Percentiles rank a stretch among this genome's conserved stretches.
phyloP scores from a whole-genome alignment of 2,888 invertebrate species.

The Plutella xylostella region DNA sequence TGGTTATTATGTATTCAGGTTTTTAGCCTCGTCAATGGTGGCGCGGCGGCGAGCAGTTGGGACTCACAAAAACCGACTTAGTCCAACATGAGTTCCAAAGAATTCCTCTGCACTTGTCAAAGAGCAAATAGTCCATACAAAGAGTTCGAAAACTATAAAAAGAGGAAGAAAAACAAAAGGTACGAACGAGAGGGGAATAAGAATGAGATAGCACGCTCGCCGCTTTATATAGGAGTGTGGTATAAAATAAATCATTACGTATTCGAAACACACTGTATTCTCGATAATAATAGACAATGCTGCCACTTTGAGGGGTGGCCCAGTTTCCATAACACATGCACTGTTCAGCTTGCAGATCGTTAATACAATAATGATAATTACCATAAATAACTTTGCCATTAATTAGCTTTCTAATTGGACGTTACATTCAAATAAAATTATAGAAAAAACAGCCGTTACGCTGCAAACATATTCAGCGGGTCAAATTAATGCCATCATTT shows the following conservation, averaged over 20 bases:
- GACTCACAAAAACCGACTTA: slow-evolving; percentile 26
- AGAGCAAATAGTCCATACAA: slow-evolving; percentile 58
- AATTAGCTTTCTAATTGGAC: not conserved
- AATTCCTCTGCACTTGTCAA: slow-evolving; percentile 55
- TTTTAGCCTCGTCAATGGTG: not conserved
- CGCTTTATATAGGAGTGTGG: slow-evolving; percentile 8
- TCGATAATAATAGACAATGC: slow-evolving; percentile 36
- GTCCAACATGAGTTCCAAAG: slow-evolving; percentile 47
- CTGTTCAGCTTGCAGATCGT: not conserved
- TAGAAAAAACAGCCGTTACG: not conserved
- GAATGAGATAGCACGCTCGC: slow-evolving; percentile 27
- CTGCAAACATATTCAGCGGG: slow-evolving; percentile 13
- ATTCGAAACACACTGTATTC: slow-evolving; percentile 43
- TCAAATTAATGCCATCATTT: slow-evolving; percentile 36
- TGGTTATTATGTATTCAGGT: not conserved
- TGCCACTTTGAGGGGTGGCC: slow-evolving; percentile 25
- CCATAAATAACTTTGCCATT: not conserved
- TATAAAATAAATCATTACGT: slow-evolving; percentile 48
- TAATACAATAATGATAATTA: not conserved
- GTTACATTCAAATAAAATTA: not conserved
- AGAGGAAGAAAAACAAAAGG: slow-evolving; percentile 51
- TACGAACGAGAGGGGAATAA: slow-evolving; percentile 36
- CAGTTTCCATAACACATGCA: slow-evolving; percentile 19
- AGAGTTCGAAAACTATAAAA: slow-evolving; percentile 42
- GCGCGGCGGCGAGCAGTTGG: slow-evolving; percentile 15